Evolutionary conservation across 2,113 vertebrate genomes (phyloP).

Genomic region (Muscicapa adusta): DNA sequence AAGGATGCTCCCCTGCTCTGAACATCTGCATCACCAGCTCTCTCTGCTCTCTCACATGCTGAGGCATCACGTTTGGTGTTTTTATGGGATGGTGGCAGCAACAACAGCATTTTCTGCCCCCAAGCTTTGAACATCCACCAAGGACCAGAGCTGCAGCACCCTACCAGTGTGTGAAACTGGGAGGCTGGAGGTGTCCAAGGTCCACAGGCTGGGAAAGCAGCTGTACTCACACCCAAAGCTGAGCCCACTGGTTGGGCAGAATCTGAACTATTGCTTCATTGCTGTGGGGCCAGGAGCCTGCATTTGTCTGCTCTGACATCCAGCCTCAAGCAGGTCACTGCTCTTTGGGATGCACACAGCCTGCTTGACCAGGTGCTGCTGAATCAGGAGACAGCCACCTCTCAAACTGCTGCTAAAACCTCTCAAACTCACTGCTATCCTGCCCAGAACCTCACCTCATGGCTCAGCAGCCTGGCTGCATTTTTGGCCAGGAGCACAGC

Average conservation of each 20-base stretch:
- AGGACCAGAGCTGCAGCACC: neutral
- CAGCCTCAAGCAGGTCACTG: fast-evolving
- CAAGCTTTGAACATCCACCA: neutral
- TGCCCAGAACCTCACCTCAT: neutral
- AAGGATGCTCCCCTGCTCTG: neutral
- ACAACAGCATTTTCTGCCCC: neutral
- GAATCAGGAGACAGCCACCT: neutral
- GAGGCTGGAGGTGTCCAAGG: neutral
- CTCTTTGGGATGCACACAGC: neutral
- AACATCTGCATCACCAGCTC: neutral
- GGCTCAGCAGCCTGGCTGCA: neutral
- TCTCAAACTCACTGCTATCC: neutral
- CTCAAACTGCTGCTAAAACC: neutral
- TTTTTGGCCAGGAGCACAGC: neutral
- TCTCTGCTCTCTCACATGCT: neutral
- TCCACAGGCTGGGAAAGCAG: neutral
- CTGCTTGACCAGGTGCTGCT: neutral
- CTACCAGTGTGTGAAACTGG: neutral
- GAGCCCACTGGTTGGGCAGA: neutral
- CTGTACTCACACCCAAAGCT: neutral
- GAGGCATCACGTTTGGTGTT: neutral
- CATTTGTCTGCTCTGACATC: neutral
- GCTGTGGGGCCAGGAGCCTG: neutral
- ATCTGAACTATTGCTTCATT: neutral
- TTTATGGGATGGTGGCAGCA: neutral